Percentiles rank a stretch among this genome's conserved stretches.
These are phyloP conservation scores for Raja brachyura DNA, from an alignment of 2,113 vertebrate species.

Conservation along the genomic window DNA sequence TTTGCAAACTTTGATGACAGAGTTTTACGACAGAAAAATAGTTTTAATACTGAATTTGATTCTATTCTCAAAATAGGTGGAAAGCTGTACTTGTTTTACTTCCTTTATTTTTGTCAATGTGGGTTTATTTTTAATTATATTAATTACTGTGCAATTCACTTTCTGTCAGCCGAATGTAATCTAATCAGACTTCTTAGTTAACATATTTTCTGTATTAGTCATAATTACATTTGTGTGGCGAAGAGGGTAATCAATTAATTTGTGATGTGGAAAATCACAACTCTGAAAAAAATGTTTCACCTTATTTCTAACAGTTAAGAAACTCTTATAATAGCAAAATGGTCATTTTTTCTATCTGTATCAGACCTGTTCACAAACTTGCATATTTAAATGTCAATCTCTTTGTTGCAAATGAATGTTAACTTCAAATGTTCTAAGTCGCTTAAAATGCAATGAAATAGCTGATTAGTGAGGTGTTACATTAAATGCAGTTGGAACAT, in stretches of 20 bases:
- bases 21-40: background rate
- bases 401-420: background rate
- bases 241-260: background rate
- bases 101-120: background rate
- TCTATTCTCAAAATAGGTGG: background rate
- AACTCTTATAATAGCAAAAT: background rate
- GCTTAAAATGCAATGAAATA: background rate
- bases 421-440: background rate
- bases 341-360: background rate
- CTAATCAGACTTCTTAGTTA: background rate
- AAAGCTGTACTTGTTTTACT: background rate
- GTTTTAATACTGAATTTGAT: constrained; percentile 4
- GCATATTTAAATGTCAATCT: background rate
- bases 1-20: too few species aligned
- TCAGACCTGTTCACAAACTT: background rate
- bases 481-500: background rate
- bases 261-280: background rate
- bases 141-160: constrained; percentile 18
- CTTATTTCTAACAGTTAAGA: background rate
- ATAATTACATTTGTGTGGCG: background rate
- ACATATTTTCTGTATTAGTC: background rate
- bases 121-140: background rate
- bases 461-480: too few species aligned
- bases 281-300: background rate
- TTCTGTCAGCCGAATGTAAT: background rate